These are phyloP conservation scores for Neofelis nebulosa DNA, from an alignment of 2,113 vertebrate genomes.

Conservation along the genomic window DNA sequence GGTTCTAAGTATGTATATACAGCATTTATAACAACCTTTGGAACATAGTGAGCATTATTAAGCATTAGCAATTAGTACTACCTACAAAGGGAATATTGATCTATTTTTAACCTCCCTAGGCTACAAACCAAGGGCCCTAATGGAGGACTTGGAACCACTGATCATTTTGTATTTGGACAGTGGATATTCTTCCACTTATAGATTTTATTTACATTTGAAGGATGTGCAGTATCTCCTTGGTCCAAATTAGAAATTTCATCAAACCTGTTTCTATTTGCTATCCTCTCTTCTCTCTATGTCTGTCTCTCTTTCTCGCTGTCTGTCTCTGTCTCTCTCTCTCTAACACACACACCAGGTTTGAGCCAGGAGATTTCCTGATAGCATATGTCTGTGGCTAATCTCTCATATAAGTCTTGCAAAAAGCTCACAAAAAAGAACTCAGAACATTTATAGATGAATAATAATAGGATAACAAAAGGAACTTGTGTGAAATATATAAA, in stretches of 20 bases:
- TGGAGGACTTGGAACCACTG: not conserved
- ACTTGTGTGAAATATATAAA: not conserved
- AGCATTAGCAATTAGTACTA: not conserved
- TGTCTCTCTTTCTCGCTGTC: not conserved
- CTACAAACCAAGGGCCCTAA: not conserved
- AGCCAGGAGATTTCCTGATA: not conserved
- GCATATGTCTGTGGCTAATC: not conserved
- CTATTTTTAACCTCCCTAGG: not conserved
- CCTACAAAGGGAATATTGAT: not conserved
- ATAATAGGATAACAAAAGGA: not conserved
- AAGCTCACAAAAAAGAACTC: not conserved
- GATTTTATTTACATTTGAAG: not conserved
- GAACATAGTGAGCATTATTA: not conserved
- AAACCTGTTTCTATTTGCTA: not conserved
- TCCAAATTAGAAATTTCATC: not conserved
- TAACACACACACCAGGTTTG: not conserved
- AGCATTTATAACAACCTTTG: not conserved
- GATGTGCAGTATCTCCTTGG: not conserved
- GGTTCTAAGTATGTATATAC: not conserved
- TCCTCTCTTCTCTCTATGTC: not conserved
- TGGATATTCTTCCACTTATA: not conserved
- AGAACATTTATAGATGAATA: not conserved
- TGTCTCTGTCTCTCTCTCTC: no score
- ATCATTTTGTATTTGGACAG: not conserved
- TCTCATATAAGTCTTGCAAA: not conserved